A percentile compares a stretch with the other conserved stretches of the same genome.
These are phyloP conservation scores for Ceratoteleas bidentatus DNA, from an alignment of 1,140 invertebrate genomes.

Conservation along the genomic window DNA sequence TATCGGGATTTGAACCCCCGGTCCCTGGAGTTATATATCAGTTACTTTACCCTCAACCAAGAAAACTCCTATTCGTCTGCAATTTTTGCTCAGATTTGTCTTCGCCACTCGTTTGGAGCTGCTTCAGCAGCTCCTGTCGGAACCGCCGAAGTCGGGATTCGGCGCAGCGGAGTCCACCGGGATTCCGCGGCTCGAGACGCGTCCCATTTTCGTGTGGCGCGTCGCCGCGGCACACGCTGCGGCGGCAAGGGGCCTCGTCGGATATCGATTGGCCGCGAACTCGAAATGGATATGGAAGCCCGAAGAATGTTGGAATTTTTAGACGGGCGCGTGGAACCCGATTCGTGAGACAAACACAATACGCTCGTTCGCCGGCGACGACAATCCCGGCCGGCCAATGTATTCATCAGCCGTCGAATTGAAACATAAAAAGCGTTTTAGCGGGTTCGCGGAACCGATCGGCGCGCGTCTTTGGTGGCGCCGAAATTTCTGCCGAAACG, in stretches of 20 bases:
- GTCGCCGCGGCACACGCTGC: slow-evolving; percentile 19
- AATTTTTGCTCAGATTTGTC: too few relatives aligned
- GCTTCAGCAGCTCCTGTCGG: too few relatives aligned
- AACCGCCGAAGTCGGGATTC: slow-evolving; percentile 4
- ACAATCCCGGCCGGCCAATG: slow-evolving; percentile 13
- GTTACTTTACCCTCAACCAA: too few relatives aligned
- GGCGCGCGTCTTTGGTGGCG: slow-evolving; percentile 34
- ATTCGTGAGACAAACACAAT: slow-evolving; percentile 58
- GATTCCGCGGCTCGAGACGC: slow-evolving; percentile 24
- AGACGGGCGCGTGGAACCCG: slow-evolving; percentile 60
- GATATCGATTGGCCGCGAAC: slow-evolving; percentile 74
- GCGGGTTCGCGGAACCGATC: slow-evolving; percentile 44
- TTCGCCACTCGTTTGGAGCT: too few relatives aligned
- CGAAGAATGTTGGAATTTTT: slow-evolving; percentile 75
- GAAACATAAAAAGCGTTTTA: slow-evolving; percentile 48
- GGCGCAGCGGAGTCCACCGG: too few relatives aligned
- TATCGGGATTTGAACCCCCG: too few relatives aligned
- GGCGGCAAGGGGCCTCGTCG: slow-evolving; percentile 50
- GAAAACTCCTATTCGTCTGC: too few relatives aligned
- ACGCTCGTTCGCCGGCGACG: slow-evolving; percentile 16
- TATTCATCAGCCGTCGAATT: slow-evolving; percentile 40
- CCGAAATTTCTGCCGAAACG: slow-evolving; percentile 34
- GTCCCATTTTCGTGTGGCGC: slow-evolving; percentile 22
- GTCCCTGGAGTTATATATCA: too few relatives aligned
- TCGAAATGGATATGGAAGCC: slow-evolving; percentile 76